Conservation (phyloP, 2,797 vertebrate genomes). For the Acipenser transmontanus region DNA sequence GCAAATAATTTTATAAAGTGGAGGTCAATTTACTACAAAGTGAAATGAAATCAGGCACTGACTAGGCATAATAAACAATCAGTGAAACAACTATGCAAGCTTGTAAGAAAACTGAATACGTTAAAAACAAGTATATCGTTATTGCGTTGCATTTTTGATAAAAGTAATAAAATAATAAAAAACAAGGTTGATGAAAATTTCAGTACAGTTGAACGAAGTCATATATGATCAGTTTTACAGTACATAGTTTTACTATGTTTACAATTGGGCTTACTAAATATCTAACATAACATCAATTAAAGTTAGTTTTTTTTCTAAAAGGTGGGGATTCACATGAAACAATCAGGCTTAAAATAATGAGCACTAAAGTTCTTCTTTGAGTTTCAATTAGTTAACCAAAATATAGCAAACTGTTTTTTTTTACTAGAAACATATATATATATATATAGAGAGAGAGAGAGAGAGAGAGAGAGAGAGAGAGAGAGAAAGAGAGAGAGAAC, state of each 20-base stretch:
- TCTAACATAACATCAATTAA: too few relatives aligned
- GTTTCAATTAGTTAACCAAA: too few relatives aligned
- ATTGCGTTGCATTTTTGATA: constrained; percentile 31
- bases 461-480: too few relatives aligned
- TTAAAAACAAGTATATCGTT: constrained; percentile 13
- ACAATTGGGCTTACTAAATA: constrained; percentile 24
- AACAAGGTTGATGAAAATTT: constrained; percentile 4
- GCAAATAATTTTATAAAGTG: constrained; percentile 3
- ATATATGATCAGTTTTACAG: too few relatives aligned
- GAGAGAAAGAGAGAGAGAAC: too few relatives aligned
- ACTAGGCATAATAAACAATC: constrained; percentile 18
- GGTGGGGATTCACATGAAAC: too few relatives aligned
- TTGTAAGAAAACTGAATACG: constrained; percentile 19
- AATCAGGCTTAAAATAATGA: too few relatives aligned
- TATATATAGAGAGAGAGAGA: too few relatives aligned
- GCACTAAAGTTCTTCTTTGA: too few relatives aligned
- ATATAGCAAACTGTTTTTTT: too few relatives aligned
- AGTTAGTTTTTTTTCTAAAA: too few relatives aligned
- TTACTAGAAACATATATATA: not conserved
- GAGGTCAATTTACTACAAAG: not conserved
- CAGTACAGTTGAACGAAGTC: not conserved
- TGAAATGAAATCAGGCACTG: constrained; percentile 21
- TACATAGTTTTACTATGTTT: constrained; percentile 30
- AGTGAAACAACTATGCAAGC: constrained; percentile 24
- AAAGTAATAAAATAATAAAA: constrained; percentile 12